Evolutionary conservation across 2,113 vertebrate genomes (phyloP), one percentile per base, ranked within the genome.

Genomic region (Indicator indicator): DNA sequence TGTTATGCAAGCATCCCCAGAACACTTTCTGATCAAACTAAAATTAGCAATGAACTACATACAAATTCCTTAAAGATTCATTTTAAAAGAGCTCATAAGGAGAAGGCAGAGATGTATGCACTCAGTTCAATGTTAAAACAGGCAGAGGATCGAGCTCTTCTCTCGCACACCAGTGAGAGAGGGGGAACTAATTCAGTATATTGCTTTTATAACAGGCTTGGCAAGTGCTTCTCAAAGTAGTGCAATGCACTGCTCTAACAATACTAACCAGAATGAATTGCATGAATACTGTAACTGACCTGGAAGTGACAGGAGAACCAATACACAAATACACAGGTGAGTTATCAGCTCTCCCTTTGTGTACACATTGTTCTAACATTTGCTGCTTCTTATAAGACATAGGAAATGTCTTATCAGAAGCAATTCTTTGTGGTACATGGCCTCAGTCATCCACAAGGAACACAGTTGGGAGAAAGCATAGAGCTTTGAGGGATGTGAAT

Each of bases 11-110:
- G 76, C 27, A 69, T 81, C 72, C 70, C 75, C 48, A 81, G 65
- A 81, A 36, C 54, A 55, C 54, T 86, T 96, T 93, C 58, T 78
- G 75, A 88, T 94, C 69, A 81, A 86, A 42, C 32, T 78, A 88
- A 88, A 94, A 91, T 75, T 88, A 88, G 40, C 62, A 77, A 58
- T 86, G 79, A 86, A 86, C 58, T 75, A 27, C 36, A 62, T 46
- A 69, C 9, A 80, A 85, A 92, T 89, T 87, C 71, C 46, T 83
- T 63, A 96, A 77, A 83, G 21, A 79, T 63, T 84, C 0, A 4
- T 89, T 85, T 12, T 5, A 5, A 15, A 67, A 46, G 58, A 68
- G 36, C 28, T 17, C 32, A 2, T 42, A 83, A 94, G 56, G 69
- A 59, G 16, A 72, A 68, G 30, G n/a, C 30, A 72, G 36, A 55